Evolutionary conservation across 2,888 invertebrate species (phyloP).

Genomic region (Lutraria lutraria): DNA sequence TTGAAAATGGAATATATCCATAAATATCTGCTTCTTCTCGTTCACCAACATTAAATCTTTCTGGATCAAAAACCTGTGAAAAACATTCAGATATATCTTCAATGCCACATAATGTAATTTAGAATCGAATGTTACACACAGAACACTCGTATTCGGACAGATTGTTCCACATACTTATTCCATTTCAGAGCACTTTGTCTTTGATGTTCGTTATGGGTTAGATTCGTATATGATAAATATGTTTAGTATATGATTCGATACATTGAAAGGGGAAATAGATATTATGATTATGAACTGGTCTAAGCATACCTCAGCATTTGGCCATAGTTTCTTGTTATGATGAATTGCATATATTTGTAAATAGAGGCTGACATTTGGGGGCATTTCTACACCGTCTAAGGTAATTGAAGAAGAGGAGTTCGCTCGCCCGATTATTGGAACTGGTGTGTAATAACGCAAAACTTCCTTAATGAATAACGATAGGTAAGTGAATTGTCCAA

Average conservation of each 20-base stretch:
- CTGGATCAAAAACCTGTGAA: conserved; percentile 36
- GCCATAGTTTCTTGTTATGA: conserved; percentile 62
- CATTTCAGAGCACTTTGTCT: no score
- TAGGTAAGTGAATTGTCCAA: conserved; percentile 53
- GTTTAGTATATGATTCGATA: no score
- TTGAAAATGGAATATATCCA: conserved; percentile 38
- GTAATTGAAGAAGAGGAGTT: conserved; percentile 25
- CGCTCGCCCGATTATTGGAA: conserved; percentile 59
- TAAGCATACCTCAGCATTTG: conserved; percentile 8
- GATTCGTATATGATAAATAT: no score
- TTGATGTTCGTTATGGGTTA: no score
- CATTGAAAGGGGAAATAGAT: no score
- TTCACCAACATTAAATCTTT: conserved; percentile 3
- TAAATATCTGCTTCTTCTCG: conserved; percentile 32
- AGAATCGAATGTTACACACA: no score
- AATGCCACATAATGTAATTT: no score
- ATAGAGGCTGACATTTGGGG: conserved; percentile 39
- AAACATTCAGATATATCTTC: no score
- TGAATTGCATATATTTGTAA: conserved; percentile 60
- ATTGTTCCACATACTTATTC: no score
- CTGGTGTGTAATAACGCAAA: conserved; percentile 61
- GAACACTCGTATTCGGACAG: no score
- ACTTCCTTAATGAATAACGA: conserved; percentile 68
- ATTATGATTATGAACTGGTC: no score
- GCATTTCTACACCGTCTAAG: conserved; percentile 46